phyloP scores from a whole-genome alignment of 2,888 invertebrate genomes.

The Latheticus oryzae region DNA sequence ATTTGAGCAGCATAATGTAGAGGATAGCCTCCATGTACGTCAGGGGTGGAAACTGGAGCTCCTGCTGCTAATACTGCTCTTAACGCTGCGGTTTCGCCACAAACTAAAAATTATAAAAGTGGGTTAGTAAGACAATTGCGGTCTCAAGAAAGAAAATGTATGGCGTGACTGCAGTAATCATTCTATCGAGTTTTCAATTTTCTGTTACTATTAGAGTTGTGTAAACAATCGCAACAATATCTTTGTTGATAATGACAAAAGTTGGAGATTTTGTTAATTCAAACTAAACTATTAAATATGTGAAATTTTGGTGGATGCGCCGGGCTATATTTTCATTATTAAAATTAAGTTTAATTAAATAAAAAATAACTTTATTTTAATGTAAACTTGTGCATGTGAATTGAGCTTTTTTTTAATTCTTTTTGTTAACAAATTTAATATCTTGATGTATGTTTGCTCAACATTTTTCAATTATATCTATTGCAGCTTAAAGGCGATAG shows the following conservation, averaged over 20 bases:
- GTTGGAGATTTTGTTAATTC: too few species aligned
- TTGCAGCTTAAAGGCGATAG: not conserved
- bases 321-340: conserved; percentile 1
- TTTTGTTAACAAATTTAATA: too few species aligned
- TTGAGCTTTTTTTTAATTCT: too few species aligned
- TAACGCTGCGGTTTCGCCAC: conserved; percentile 91
- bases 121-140: conserved; percentile 34
- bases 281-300: too few species aligned
- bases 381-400: too few species aligned
- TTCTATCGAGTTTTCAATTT: conserved; percentile 43
- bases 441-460: too few species aligned
- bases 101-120: conserved; percentile 73
- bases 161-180: conserved; percentile 42
- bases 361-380: not conserved
- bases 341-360: too few species aligned
- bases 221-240: too few species aligned
- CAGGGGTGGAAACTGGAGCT: conserved; percentile 88
- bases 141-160: conserved; percentile 19
- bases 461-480: too few species aligned
- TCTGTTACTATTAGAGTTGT: conserved; percentile 5
- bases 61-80: conserved; percentile 87
- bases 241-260: too few species aligned
- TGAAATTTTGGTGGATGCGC: conserved; percentile 9
- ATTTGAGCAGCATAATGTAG: conserved; percentile 98
- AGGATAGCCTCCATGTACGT: conserved; percentile 95